These are phyloP conservation scores for Gila orcuttii DNA, from an alignment of 2,113 vertebrate species.

Conservation along the genomic window DNA sequence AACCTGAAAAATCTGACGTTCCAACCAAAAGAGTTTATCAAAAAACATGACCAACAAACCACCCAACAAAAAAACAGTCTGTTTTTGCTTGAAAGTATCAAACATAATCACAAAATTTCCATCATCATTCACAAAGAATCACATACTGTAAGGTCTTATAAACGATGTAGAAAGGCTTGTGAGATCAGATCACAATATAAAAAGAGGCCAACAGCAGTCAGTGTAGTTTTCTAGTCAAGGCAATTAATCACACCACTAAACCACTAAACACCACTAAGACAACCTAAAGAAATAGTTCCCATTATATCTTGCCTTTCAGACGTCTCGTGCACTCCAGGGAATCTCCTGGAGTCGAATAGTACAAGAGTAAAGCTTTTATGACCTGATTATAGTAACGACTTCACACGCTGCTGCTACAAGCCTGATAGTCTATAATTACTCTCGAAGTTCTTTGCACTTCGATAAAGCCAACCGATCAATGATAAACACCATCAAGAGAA, in stretches of 20 bases:
- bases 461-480: background rate
- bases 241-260: background rate
- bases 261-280: background rate
- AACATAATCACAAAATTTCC: background rate
- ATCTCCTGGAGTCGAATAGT: background rate
- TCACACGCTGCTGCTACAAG: background rate
- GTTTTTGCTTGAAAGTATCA: background rate
- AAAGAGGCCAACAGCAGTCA: background rate
- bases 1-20: background rate
- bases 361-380: constrained; percentile 2
- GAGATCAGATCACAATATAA: background rate
- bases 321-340: background rate
- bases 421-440: constrained; percentile 3
- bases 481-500: background rate
- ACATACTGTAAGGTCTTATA: background rate
- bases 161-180: background rate
- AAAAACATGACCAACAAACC: background rate
- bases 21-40: too few relatives aligned
- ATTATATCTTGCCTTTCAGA: background rate
- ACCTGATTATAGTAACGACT: background rate
- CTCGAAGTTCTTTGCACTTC: background rate
- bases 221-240: background rate
- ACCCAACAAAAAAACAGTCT: background rate
- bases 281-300: background rate
- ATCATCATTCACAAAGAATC: background rate